Evolutionary conservation across 2,888 invertebrate genomes (phyloP).

Genomic region (Oxytorus armatus): DNA sequence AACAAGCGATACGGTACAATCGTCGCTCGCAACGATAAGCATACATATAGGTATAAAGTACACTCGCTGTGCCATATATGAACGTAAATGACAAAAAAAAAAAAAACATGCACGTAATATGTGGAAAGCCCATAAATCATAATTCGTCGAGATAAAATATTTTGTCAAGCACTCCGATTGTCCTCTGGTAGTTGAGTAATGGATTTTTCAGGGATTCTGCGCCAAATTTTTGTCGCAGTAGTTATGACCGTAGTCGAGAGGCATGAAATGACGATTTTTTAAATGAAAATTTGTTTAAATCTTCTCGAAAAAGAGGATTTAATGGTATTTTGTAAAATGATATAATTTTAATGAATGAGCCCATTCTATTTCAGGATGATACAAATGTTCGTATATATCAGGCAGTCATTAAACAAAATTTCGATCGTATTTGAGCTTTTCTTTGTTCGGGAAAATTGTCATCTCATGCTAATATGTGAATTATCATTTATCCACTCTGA

Average conservation of each 20-base stretch:
- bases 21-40: constrained; percentile 45
- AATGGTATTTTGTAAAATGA: too few species aligned
- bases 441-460: too few species aligned
- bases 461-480: too few species aligned
- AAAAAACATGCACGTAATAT: constrained; percentile 25
- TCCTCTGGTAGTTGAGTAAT: constrained; percentile 18
- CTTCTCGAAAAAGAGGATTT: too few species aligned
- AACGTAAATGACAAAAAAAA: constrained; percentile 37
- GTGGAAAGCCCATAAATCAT: constrained; percentile 48
- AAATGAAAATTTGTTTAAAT: too few species aligned
- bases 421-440: too few species aligned
- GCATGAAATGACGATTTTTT: too few species aligned
- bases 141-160: constrained; percentile 53
- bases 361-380: too few species aligned
- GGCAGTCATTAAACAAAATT: too few species aligned
- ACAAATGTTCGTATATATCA: too few species aligned
- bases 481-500: too few species aligned
- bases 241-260: not conserved
- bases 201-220: not conserved
- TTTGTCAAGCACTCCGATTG: constrained; percentile 34
- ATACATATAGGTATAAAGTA: constrained; percentile 49
- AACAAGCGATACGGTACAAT: constrained; percentile 29
- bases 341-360: too few species aligned
- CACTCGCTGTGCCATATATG: constrained; percentile 50
- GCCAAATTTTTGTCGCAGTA: constrained; percentile 13